Percentiles rank a stretch among this genome's conserved stretches.
These are phyloP conservation scores for Meriones unguiculatus DNA, from an alignment of 2,113 vertebrate genomes.

Conservation along the genomic window DNA sequence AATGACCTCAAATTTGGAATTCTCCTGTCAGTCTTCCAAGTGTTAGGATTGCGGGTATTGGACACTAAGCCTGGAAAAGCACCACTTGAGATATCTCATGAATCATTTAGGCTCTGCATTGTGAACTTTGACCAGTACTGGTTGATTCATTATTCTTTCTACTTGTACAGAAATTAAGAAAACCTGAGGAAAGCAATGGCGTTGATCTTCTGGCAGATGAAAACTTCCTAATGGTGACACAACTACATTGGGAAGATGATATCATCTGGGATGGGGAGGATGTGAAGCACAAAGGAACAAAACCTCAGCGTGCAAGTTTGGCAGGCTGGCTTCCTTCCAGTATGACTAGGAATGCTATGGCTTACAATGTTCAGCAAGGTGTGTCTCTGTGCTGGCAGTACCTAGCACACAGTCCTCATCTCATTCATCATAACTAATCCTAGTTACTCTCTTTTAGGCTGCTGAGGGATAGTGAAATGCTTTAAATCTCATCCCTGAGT, in stretches of 20 bases:
- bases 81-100: background rate
- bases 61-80: background rate
- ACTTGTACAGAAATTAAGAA: conserved; percentile 72
- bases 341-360: conserved; percentile 98
- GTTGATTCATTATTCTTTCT: conserved; percentile 1
- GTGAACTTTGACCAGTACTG: background rate
- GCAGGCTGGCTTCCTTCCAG: conserved; percentile 99
- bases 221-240: conserved; percentile 99
- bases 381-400: background rate
- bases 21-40: background rate
- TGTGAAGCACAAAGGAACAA: conserved; percentile 98
- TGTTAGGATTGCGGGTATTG: background rate
- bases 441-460: conserved; percentile 10
- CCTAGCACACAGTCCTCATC: background rate
- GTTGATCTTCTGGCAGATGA: conserved; percentile 92
- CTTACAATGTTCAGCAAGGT: conserved; percentile 99
- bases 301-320: conserved; percentile 96
- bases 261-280: conserved; percentile 99
- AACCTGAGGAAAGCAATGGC: conserved; percentile 80
- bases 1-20: background rate
- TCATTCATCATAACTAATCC: background rate
- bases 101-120: conserved; percentile 15
- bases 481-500: conserved; percentile 36
- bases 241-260: conserved; percentile 98
- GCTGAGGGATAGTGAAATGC: conserved; percentile 23